Conservation (phyloP, 2,888 invertebrate species). For the Odontocerum albicorne region DNA sequence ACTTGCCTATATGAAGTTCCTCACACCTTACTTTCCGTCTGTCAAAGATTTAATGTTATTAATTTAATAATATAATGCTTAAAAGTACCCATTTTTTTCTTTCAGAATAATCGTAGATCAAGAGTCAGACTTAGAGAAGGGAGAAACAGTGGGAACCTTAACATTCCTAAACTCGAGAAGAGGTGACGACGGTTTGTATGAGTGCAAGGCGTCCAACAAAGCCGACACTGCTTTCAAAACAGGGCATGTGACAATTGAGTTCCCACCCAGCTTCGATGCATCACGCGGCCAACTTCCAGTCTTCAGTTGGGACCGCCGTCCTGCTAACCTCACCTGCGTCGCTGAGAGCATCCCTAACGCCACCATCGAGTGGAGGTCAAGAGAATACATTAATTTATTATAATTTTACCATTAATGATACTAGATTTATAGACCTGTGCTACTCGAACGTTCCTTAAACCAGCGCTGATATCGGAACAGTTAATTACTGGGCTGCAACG, state of each 20-base stretch:
- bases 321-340: slow-evolving; percentile 83
- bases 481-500: too few relatives aligned
- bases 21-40: neutral
- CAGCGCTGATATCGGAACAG: too few relatives aligned
- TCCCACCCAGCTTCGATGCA: slow-evolving; percentile 76
- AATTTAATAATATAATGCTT: neutral
- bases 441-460: too few relatives aligned
- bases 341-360: slow-evolving; percentile 92
- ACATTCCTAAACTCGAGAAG: slow-evolving; percentile 66
- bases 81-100: slow-evolving; percentile 5
- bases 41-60: neutral
- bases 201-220: slow-evolving; percentile 80
- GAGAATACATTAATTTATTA: too few relatives aligned
- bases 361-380: slow-evolving; percentile 82
- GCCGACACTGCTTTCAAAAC: slow-evolving; percentile 73
- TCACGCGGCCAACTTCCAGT: slow-evolving; percentile 70
- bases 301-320: slow-evolving; percentile 81
- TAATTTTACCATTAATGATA: too few relatives aligned
- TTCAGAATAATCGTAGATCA: slow-evolving; percentile 65
- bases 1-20: neutral
- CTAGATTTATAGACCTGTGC: too few relatives aligned
- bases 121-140: slow-evolving; percentile 53
- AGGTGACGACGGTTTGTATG: slow-evolving; percentile 85
- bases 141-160: slow-evolving; percentile 66
- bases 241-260: slow-evolving; percentile 83